A percentile compares a stretch with the other conserved stretches of the same genome.
Evolutionary conservation across 1,140 invertebrate genomes (phyloP).

Genomic region (Choristoneura fumiferana): DNA sequence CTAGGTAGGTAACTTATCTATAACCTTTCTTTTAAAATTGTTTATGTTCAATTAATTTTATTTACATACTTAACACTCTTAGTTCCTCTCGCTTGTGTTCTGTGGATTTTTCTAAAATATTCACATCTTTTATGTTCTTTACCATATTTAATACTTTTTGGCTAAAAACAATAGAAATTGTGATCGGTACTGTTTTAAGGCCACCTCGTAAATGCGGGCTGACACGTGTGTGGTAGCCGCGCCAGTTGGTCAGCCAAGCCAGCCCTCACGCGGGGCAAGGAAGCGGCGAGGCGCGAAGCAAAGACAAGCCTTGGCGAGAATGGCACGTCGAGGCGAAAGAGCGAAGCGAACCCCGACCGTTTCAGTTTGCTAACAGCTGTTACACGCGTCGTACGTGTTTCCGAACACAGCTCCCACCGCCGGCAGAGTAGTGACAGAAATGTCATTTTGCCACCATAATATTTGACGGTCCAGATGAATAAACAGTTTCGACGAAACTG

Average conservation of each 20-base stretch:
- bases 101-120: no score
- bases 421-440: slow-evolving; percentile 33
- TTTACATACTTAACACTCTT: no score
- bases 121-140: no score
- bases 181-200: no score
- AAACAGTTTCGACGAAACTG: no score
- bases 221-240: slow-evolving; percentile 14
- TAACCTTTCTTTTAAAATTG: no score
- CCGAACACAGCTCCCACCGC: slow-evolving; percentile 33
- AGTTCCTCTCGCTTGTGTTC: no score
- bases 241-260: slow-evolving; percentile 9
- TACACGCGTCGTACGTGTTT: slow-evolving; percentile 40
- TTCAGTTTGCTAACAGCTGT: slow-evolving; percentile 50
- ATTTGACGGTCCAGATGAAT: slow-evolving; percentile 25
- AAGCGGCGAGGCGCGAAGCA: slow-evolving; percentile 8
- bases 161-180: no score
- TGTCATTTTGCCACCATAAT: slow-evolving; percentile 29
- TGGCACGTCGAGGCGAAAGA: not conserved
- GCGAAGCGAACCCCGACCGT: slow-evolving; percentile 22
- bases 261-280: slow-evolving; percentile 14
- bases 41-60: no score
- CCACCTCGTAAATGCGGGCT: not conserved
- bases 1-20: no score
- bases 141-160: no score
- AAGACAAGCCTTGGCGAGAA: no score